Base-by-base conservation (phyloP, 2,797 vertebrate species). In the Hylomyscus alleni region DNA sequence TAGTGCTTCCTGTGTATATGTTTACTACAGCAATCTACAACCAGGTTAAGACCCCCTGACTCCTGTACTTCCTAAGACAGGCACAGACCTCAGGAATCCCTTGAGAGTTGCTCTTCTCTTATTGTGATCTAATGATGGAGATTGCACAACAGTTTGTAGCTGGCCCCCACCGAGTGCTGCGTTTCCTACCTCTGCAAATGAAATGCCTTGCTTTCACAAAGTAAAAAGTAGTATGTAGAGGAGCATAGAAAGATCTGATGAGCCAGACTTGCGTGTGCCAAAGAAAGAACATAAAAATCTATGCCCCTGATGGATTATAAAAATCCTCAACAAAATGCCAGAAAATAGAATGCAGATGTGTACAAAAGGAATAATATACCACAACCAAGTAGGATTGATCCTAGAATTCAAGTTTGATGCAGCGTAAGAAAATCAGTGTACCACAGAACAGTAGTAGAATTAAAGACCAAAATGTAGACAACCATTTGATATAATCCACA, bases 321-420 rank as follows among this genome's bases (percentile, higher is more conserved):
- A 83, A 83, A 34, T 80, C 34, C 72, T 89, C 37, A 78, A 54
- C 10, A 95, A 90, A 77, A 82, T 56, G 60, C 17, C 81, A 54
- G 34, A 81, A 90, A 87, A 90, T 26, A 87, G 17, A 90, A 69
- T 76, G 34, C 15, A 76, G 37, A 67, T 92, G 56, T 2, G 17
- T 24, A 47, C 47, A 22, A 81, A 50, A 89, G 67, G 73, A 75
- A 34, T 94, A 69, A 82, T 62, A 22, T 37, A 62, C 14, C 6
- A 13, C 69, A 44, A 86, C 24, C 20, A 90, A 86, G 34, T 9
- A 29, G 31, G 12, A 90, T 72, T 88, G 47, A 81, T 86, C 5
- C 58, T 17, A 72, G 20, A 56, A 77, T 54, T 86, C 44, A 86
- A 86, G 31, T 8, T 92, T 77, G 26, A 37, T 19, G 26, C 69